Evolutionary conservation across 2,797 vertebrate genomes (phyloP).

Genomic region (Sebastes ruberrimus): DNA sequence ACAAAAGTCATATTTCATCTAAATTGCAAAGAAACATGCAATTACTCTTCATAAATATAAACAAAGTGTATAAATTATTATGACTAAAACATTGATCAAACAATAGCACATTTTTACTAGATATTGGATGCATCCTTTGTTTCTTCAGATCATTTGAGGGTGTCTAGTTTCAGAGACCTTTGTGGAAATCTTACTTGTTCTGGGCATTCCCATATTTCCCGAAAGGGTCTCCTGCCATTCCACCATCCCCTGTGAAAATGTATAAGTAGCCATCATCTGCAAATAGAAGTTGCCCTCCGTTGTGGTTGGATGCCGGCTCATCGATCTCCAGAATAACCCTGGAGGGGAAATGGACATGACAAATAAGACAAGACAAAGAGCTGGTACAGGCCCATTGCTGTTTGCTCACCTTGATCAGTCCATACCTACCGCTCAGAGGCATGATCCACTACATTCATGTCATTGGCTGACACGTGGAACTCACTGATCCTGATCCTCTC

Average conservation of each 20-base stretch:
- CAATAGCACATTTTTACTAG: not conserved
- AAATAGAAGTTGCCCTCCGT: slow-evolving; percentile 94
- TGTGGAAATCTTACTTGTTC: slow-evolving; percentile 87
- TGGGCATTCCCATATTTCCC: slow-evolving; percentile 94
- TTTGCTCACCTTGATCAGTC: not conserved
- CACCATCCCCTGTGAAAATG: slow-evolving; percentile 96
- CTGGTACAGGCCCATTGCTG: not conserved
- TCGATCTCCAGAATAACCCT: slow-evolving; percentile 95
- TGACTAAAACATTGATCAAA: not conserved
- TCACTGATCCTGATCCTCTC: slow-evolving; percentile 97
- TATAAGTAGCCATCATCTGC: slow-evolving; percentile 93
- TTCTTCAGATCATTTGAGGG: not conserved
- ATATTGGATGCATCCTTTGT: not conserved
- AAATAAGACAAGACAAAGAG: not conserved
- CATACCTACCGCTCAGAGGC: slow-evolving; percentile 90
- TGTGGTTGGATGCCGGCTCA: slow-evolving; percentile 96
- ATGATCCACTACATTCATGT: slow-evolving; percentile 92
- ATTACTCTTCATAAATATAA: not conserved
- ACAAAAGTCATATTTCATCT: not conserved
- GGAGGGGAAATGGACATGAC: not conserved
- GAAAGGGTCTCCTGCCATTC: slow-evolving; percentile 97
- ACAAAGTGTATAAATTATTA: not conserved
- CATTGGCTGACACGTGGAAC: slow-evolving; percentile 88
- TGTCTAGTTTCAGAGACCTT: not conserved
- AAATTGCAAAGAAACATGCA: not conserved